Base-by-base conservation (phyloP, 1,140 invertebrate species). In the Meloidogyne exigua region DNA sequence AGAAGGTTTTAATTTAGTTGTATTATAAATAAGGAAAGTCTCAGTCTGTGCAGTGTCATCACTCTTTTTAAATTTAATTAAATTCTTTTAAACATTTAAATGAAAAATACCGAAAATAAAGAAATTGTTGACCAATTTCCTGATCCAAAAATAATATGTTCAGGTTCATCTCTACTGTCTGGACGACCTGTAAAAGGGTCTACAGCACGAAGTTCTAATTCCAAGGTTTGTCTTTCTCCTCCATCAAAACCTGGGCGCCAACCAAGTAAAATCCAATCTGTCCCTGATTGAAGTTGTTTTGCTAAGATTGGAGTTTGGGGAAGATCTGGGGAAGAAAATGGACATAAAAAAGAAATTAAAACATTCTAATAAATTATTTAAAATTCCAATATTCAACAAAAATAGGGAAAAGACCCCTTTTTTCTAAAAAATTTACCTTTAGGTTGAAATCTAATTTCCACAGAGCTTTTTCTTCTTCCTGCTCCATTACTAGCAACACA, bases 161-260 rank as follows among this genome's bases (percentile, higher is more conserved):
- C 84, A 12, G 74, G 76, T 23, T 78, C 67, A 42, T 32, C 62
- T 18, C 68, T 65, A 28, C 23, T 57, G 21, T 1, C 36, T 5
- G 63, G 26, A 7, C 44, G 44, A 10, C 66, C 76, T n/a, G 68
- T 79, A 39, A 71, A 72, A 21, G 79, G 69, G 73, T 82, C 68
- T n/a, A 83, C 63, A 25, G 32, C 36, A 7, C 82, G 68, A 44
- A 82, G 84, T 68, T 83, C 80, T 25, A 83, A 36, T 64, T 84
- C 82, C 21, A 84, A 83, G 2, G 49, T 42, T 70, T 83, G 82
- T n/a, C 65, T 44, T 12, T 80, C 77, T 10, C 82, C 82, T 4
- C 82, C 82, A 68, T 84, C 77, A 57, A 83, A 84, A 26, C 79
- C 80, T 39, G 82, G 77, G 32, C 57, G 44, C 82, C 82, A 83